These are phyloP conservation scores for Karalla daura DNA, from an alignment of 2,797 vertebrate species.

Conservation along the genomic window DNA sequence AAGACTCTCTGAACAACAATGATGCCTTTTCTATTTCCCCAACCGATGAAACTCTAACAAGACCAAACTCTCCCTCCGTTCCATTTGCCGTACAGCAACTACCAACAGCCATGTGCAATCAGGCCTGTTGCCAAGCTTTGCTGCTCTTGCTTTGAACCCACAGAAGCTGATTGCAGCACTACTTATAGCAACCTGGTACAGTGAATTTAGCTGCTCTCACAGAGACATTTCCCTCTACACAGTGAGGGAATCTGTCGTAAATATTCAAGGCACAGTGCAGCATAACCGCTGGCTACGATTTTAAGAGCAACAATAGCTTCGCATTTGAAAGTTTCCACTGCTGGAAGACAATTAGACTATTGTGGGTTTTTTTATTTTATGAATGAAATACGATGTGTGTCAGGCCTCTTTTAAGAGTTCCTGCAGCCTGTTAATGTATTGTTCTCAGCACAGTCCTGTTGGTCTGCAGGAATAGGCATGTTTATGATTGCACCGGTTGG, in stretches of 20 bases:
- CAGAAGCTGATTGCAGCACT: background rate
- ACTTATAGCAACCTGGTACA: background rate
- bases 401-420: background rate
- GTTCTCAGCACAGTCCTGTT: conserved; percentile 2
- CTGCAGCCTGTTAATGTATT: conserved; percentile 10
- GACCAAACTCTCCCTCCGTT: background rate
- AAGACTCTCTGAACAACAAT: background rate
- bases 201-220: background rate
- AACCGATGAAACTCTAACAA: background rate
- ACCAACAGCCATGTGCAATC: background rate
- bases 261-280: background rate
- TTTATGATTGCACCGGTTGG: conserved; percentile 11
- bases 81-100: background rate
- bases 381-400: conserved; percentile 8
- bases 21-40: background rate
- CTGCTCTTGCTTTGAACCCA: background rate
- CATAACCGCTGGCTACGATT: background rate
- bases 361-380: background rate
- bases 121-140: background rate
- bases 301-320: background rate
- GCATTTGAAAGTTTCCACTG: background rate
- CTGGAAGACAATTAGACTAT: background rate
- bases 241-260: background rate
- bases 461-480: conserved; percentile 2
- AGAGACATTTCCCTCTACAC: background rate